Conservation (phyloP, 2,888 invertebrate genomes). For the Dorcus parallelipipedus region DNA sequence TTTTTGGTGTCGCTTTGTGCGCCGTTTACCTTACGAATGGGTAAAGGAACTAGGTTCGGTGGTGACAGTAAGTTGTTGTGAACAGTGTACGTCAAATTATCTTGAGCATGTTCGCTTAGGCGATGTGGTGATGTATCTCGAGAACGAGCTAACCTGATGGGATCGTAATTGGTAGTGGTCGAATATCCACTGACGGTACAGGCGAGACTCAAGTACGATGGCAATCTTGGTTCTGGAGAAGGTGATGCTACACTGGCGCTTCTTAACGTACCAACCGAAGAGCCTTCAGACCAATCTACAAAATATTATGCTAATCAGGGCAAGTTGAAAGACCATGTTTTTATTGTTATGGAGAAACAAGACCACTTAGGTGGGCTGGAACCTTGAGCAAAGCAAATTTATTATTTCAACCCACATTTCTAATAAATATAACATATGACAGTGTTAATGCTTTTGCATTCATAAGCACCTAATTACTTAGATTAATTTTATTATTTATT, state of each 20-base stretch:
- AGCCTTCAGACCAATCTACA: slow-evolving; percentile 52
- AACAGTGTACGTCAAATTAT: slow-evolving; percentile 30
- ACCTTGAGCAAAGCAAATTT: not conserved
- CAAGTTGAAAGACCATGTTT: not conserved
- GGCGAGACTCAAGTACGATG: slow-evolving; percentile 84
- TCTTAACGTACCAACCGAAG: slow-evolving; percentile 52
- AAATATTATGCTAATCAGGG: slow-evolving; percentile 21
- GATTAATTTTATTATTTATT: too few species aligned
- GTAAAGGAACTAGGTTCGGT: slow-evolving; percentile 45
- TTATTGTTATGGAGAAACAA: not conserved
- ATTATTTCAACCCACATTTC: not conserved
- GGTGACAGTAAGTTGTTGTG: slow-evolving; percentile 46
- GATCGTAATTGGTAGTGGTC: slow-evolving; percentile 81
- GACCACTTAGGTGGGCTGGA: not conserved
- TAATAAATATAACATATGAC: too few species aligned
- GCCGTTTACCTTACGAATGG: slow-evolving; percentile 5
- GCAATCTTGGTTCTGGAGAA: slow-evolving; percentile 58
- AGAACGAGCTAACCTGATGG: slow-evolving; percentile 60
- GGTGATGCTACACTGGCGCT: slow-evolving; percentile 47
- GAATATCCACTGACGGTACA: slow-evolving; percentile 90
- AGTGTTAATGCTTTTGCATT: too few species aligned
- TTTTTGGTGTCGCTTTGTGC: slow-evolving; percentile 12
- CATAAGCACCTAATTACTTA: too few species aligned
- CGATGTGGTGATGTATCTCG: slow-evolving; percentile 70
- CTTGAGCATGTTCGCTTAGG: slow-evolving; percentile 23